Conservation (phyloP, 1,140 invertebrate species). For the Periplaneta americana region DNA sequence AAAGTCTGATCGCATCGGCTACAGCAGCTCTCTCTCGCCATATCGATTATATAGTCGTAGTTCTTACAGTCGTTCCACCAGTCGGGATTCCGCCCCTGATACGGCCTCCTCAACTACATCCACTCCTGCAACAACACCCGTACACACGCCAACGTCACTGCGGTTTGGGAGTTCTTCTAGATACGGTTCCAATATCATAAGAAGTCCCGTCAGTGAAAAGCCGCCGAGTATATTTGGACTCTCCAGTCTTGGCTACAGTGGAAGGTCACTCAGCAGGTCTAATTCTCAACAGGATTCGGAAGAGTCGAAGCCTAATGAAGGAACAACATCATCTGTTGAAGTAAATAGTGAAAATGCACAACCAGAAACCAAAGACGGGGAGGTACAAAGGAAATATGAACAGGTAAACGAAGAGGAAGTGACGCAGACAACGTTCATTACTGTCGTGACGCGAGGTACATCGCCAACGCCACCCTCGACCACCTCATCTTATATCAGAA, state of each 20-base stretch:
- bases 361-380: background rate
- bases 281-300: background rate
- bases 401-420: constrained; percentile 15
- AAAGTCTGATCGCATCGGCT: background rate
- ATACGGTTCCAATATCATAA: background rate
- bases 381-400: background rate
- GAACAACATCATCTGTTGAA: background rate
- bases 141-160: constrained; percentile 4
- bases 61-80: constrained; percentile 9
- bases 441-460: constrained; percentile 63
- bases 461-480: constrained; percentile 67
- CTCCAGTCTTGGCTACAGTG: background rate
- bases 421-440: constrained; percentile 32
- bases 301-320: background rate
- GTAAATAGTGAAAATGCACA: background rate
- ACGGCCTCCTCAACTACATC: constrained; percentile 4
- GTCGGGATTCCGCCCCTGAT: background rate
- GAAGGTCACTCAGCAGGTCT: constrained; percentile 8
- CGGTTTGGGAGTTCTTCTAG: constrained; percentile 5
- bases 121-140: constrained; percentile 8
- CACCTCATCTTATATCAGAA: constrained; percentile 53
- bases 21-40: constrained; percentile 1
- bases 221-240: constrained; percentile 6
- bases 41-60: constrained; percentile 5
- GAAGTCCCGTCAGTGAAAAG: constrained; percentile 16